Conservation (phyloP, 2,888 invertebrate species). For the Drepana falcataria region DNA sequence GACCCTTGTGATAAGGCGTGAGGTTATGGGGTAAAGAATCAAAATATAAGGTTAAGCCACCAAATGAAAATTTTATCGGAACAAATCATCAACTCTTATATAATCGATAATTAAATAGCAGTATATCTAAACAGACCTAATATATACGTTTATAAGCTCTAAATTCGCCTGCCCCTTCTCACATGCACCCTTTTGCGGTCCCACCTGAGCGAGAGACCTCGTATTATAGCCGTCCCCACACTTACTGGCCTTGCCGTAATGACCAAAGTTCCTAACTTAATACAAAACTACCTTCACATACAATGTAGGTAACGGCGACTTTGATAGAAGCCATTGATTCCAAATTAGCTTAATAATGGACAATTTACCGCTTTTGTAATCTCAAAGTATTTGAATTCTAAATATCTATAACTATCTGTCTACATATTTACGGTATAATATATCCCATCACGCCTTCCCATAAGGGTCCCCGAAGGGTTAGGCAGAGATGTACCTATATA, state of each 20-base stretch:
- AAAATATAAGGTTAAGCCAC: too few relatives aligned
- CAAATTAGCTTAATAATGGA: constrained; percentile 17
- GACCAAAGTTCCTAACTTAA: constrained; percentile 71
- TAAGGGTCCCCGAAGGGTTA: too few relatives aligned
- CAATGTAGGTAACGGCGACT: constrained; percentile 21
- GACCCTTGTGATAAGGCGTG: too few relatives aligned
- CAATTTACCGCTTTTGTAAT: not conserved
- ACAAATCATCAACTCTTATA: not conserved
- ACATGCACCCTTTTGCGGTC: constrained; percentile 17
- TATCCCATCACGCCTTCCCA: too few relatives aligned
- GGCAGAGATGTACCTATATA: too few relatives aligned
- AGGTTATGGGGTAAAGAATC: too few relatives aligned
- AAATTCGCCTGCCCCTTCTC: not conserved
- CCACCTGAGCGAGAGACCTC: constrained; percentile 54
- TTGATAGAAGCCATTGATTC: constrained; percentile 28
- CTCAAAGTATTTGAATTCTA: too few relatives aligned
- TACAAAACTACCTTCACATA: constrained; percentile 56
- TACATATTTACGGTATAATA: too few relatives aligned
- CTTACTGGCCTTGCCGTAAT: constrained; percentile 64
- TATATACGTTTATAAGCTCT: not conserved
- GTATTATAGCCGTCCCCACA: constrained; percentile 51
- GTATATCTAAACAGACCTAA: not conserved
- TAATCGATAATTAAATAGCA: not conserved
- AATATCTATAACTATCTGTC: too few relatives aligned
- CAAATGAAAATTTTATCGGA: too few relatives aligned